Evolutionary conservation across 2,113 vertebrate species (phyloP).

Genomic region (Micronisus gabar): DNA sequence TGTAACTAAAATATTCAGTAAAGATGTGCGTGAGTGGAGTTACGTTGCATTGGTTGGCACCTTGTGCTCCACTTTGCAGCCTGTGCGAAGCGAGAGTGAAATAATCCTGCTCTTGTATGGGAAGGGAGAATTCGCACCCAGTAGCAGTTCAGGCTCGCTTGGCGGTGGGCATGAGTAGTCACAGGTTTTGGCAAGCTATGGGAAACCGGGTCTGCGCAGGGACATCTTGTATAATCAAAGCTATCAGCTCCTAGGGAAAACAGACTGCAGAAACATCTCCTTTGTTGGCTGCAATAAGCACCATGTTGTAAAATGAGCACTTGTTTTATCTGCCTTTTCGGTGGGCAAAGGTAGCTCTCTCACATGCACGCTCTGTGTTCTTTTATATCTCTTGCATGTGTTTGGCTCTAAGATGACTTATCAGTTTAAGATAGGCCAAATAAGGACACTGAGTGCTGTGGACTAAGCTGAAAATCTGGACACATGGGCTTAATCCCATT

Average conservation of each 20-base stretch:
- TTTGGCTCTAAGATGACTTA: neutral
- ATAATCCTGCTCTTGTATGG: neutral
- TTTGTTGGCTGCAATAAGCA: neutral
- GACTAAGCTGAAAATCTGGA: neutral
- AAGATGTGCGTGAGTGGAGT: neutral
- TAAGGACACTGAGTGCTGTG: neutral
- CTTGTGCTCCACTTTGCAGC: neutral
- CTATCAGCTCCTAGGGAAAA: neutral
- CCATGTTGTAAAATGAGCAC: neutral
- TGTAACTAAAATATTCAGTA: neutral
- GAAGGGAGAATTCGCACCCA: neutral
- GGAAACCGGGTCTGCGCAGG: neutral
- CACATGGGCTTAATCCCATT: neutral
- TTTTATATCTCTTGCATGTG: neutral
- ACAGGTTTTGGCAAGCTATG: neutral
- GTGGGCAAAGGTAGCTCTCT: neutral
- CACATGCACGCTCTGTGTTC: fast-evolving
- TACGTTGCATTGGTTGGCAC: neutral
- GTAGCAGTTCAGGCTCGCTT: neutral
- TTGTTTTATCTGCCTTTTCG: neutral
- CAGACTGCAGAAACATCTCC: neutral
- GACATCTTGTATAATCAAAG: neutral
- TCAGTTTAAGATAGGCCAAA: neutral
- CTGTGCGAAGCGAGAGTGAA: neutral
- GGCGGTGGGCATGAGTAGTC: neutral